phyloP scores from a whole-genome alignment of 1,140 invertebrate species.

The Nephotettix cincticeps region DNA sequence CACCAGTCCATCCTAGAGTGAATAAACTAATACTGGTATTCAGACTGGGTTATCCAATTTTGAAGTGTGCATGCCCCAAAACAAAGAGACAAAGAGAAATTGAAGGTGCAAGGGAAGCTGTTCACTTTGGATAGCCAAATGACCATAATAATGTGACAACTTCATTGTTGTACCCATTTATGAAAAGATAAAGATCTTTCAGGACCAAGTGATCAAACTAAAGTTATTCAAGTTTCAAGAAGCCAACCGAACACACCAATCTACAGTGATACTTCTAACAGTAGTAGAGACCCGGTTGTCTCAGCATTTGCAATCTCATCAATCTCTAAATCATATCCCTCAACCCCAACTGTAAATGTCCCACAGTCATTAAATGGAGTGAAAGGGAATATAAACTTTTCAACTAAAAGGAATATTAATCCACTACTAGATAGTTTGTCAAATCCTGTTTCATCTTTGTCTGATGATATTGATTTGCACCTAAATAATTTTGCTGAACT shows the following conservation, averaged over 20 bases:
- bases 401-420: constrained; percentile 4
- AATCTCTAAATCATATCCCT: constrained; percentile 32
- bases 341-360: constrained; percentile 43
- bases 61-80: too few relatives aligned
- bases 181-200: background rate
- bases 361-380: background rate
- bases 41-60: too few relatives aligned
- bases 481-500: constrained; percentile 7
- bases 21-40: too few relatives aligned
- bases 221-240: constrained; percentile 9
- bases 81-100: too few relatives aligned
- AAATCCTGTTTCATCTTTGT: background rate
- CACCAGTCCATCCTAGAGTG: too few relatives aligned
- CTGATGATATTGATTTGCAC: constrained; percentile 4
- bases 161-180: too few relatives aligned
- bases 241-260: constrained; percentile 16
- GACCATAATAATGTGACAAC: too few relatives aligned
- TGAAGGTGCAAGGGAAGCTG: too few relatives aligned
- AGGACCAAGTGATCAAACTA: background rate
- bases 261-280: constrained; percentile 9
- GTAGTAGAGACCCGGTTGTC: constrained; percentile 13
- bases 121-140: too few relatives aligned
- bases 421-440: background rate
- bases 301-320: constrained; percentile 3
- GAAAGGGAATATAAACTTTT: background rate